phyloP scores from a whole-genome alignment of 2,797 vertebrate species.

The Brotogeris chrysoptera region DNA sequence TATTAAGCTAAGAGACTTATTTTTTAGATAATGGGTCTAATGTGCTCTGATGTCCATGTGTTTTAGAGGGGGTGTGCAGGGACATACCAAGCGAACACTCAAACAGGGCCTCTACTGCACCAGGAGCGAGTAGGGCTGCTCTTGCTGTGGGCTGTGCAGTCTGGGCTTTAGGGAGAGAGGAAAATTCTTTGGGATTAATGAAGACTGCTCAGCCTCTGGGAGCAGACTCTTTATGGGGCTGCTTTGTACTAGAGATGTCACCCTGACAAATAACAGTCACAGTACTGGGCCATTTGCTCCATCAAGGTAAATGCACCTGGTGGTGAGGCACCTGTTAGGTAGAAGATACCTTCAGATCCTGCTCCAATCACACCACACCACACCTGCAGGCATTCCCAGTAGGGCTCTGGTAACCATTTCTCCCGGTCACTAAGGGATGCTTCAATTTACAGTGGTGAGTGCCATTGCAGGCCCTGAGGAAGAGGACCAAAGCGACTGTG shows the following conservation, averaged over 20 bases:
- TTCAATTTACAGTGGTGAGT: neutral
- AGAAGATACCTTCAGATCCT: neutral
- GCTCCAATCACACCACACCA: neutral
- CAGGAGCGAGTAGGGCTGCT: accelerated
- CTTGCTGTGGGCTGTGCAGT: accelerated
- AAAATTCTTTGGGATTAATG: neutral
- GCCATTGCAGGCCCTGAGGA: neutral
- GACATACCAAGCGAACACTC: accelerated
- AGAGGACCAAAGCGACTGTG: neutral
- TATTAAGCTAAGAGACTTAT: neutral
- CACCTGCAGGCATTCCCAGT: accelerated
- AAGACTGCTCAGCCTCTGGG: neutral
- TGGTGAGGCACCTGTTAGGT: neutral
- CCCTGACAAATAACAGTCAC: neutral
- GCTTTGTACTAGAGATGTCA: neutral
- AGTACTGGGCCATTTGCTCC: neutral
- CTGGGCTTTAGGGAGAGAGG: neutral
- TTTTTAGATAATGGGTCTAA: neutral
- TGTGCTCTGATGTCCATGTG: accelerated
- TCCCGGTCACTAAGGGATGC: neutral
- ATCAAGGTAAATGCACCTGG: accelerated
- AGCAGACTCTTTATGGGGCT: neutral
- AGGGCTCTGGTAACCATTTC: neutral
- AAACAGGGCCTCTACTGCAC: neutral
- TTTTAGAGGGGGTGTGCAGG: neutral